Base-by-base conservation (phyloP, 2,888 invertebrate species). In the Xestia xanthographa region DNA sequence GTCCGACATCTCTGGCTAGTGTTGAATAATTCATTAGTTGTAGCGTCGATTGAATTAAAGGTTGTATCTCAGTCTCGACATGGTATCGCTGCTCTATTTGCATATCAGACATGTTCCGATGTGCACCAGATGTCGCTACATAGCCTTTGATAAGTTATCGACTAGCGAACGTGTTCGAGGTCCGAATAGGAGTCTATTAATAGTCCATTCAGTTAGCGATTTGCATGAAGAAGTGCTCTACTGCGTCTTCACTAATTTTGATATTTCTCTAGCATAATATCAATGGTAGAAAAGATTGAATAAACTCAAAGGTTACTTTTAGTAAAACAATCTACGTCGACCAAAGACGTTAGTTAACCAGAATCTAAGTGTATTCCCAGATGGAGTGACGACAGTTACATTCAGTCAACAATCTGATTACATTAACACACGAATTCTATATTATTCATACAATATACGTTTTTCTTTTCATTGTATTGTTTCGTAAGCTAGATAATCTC, bases 11-110 rank as follows among this genome's bases (percentile, higher is more conserved):
- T 86, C 86, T 77, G 82, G 87, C 87, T 81, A 74, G 80, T 84
- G 89, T 91, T 95, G 95, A 95, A 95, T 95, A 90, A 95, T 95
- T 93, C 93, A 95, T 93, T 88, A 89, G 89, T 89, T 91, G 90
- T 89, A 88, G 85, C 86, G 85, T 87, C 88, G 90, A 93, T 93
- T 92, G 91, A 92, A 94, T 94, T 93, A 93, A 92, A 93, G 90
- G 90, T 90, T 91, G 91, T 91, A 91, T 91, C 90, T 90, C 86
- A 82, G 88, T 88, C 87, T 90, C 89, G 89, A 92, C 90, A 90
- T 88, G 88, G 87, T 92, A 92, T 93, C 92, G 85, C 66, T 91
- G 91, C 85, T 90, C 91, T 91, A 94, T 95, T 94, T 94, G 92
- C 95, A 95, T 95, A 92, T 93, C 91, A 92, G 89, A 89, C 90